Base-by-base conservation (phyloP, 2,113 vertebrate species). In the Hemichromis elongatus region DNA sequence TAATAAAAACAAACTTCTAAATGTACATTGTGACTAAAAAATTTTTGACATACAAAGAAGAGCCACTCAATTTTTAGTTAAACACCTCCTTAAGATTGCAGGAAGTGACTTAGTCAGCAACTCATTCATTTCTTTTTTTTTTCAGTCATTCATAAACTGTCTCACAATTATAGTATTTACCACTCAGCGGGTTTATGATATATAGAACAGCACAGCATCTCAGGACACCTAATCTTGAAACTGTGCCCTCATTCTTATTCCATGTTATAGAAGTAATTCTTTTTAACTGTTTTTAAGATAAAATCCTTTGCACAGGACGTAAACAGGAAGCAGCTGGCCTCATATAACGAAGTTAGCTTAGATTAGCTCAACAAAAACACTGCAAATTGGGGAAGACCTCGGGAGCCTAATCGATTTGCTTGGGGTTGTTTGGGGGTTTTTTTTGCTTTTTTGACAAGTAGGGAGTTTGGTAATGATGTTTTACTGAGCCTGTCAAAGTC, bases 1-100 rank as follows among this genome's bases (percentile, higher is more conserved):
- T 68, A 93, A 88, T 87, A 84, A 92, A 89, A 30, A 66, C 19
- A 84, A 59, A 42, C 9, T 16, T 59, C 24, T 26, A 18, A 79
- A 79, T 55, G 11, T 6, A 21, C 19, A 19, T 3, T 79, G 26
- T 50, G 68, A 86, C 13, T 40, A 40, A 10, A 81, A 28, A 28
- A 2, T 0, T 2, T 40, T 6, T 47, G 21, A 80, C n/a, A 52
- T 11, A 30, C 40, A 77, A 28, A 33, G 33, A 77, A 7, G 4
- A 82, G 42, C 13, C 3, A 2, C 33, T 9, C 13, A 79, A 14
- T 35, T 33, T 26, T 83, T 30, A 77, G 14, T 52, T 79, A 79
- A 18, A 59, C 26, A 53, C 61, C 42, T 19, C 7, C 26, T 59
- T 2, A 26, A 33, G 70, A 52, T 57, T 40, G 5, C 18, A 19